Conservation (phyloP, 2,113 vertebrate species). For the Excalfactoria chinensis region DNA sequence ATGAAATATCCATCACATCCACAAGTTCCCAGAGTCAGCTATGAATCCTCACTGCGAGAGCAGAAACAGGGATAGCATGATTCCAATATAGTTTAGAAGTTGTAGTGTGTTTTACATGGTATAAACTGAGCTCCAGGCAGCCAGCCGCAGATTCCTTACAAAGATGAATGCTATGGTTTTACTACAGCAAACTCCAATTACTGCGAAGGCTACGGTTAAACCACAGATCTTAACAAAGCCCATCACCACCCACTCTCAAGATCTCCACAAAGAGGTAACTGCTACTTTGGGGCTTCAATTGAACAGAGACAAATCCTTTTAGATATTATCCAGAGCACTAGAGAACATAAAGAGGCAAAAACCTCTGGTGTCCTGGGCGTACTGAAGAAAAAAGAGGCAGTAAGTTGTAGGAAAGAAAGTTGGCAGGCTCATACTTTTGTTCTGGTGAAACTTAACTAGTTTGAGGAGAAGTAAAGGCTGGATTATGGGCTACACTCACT, state of each 20-base stretch:
- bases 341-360: background rate
- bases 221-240: background rate
- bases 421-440: background rate
- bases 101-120: rapidly evolving
- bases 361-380: background rate
- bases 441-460: background rate
- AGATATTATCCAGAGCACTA: background rate
- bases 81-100: background rate
- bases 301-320: background rate
- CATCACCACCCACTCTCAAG: background rate
- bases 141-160: background rate
- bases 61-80: background rate
- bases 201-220: background rate
- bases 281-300: background rate
- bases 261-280: background rate
- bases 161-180: background rate
- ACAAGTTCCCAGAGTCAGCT: background rate
- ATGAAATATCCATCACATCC: background rate
- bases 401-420: background rate
- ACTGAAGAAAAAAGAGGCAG: background rate
- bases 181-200: background rate
- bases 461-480: background rate
- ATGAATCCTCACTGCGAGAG: background rate
- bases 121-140: background rate
- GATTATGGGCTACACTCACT: background rate